Evolutionary conservation across 2,888 invertebrate genomes (phyloP), one percentile per base, ranked within the genome.

Genomic region (Subacronicta megacephala): DNA sequence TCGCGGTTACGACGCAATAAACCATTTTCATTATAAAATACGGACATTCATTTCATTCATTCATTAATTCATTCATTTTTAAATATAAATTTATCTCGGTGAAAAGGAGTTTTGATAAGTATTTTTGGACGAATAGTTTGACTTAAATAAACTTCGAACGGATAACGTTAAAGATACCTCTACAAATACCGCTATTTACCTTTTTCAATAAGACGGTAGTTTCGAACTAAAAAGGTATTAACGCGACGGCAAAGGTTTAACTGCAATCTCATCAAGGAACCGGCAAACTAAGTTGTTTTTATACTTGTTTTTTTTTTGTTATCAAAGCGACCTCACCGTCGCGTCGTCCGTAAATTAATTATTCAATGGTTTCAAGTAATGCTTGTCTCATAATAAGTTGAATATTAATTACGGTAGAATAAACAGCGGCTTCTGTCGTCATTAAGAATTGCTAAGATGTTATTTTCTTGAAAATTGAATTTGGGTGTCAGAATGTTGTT

Each of bases 361-460:
- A 72, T 67, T 56, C 41, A 62, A 60, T 60, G 67, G 57, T 54
- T 55, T 63, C 41, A 59, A 72, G 50, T 68, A 68, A 61, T 49
- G 43, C 55, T 56, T 51, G 41, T 20, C 36, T 60, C 42, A 40
- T 47, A 57, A 57, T 26, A 63, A 68, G 46, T 53, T 50, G 49
- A 55, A 63, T 55, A 60, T 63, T 72, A 72, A 72, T 71, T 72
- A 64, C 36, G 52, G 36, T 13, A 41, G 51, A 68, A 68, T 71
- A 60, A 72, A 68, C 63, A 60, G 53, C 46, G 57, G 60, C 59
- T 57, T 43, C 58, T 62, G 53, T 63, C 46, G 63, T 68, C 36
- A 68, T 63, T 56, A 50, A 63, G 54, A 57, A 47, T 68, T 50
- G 54, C 55, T 53, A 62, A 45, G 40, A 53, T 63, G 55, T 50